These are phyloP conservation scores for Eutrigla gurnardus DNA, from an alignment of 2,797 vertebrate genomes.

Conservation along the genomic window DNA sequence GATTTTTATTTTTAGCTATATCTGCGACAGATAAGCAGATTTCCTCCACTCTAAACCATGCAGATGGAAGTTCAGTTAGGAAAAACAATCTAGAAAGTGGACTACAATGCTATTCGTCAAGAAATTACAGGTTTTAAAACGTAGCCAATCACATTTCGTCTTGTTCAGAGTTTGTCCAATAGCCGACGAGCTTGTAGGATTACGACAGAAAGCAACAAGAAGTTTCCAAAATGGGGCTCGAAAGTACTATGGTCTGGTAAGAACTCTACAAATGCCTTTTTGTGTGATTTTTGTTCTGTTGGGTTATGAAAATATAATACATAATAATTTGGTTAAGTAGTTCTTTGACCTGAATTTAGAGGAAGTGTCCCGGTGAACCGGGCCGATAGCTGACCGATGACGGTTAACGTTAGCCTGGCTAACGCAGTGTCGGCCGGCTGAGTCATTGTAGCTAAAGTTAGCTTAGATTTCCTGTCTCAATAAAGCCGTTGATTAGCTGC, in stretches of 20 bases:
- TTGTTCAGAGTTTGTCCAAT: constrained; percentile 78
- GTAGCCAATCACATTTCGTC: constrained; percentile 66
- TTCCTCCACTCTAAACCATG: too few species aligned
- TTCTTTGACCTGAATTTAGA: neutral
- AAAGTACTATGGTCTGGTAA: constrained; percentile 99
- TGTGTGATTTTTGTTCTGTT: neutral
- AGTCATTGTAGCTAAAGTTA: constrained; percentile 75
- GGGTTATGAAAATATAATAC: rapidly evolving
- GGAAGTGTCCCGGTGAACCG: neutral
- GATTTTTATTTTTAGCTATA: too few species aligned
- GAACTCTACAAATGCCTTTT: constrained; percentile 58
- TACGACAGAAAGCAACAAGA: constrained; percentile 71
- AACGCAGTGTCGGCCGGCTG: constrained; percentile 61
- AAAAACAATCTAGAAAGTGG: too few species aligned
- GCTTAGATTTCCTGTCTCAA: neutral
- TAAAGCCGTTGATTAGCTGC: neutral
- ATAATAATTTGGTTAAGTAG: neutral
- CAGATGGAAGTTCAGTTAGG: too few species aligned
- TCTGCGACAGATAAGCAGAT: too few species aligned
- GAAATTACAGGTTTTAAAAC: neutral
- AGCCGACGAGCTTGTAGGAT: constrained; percentile 50
- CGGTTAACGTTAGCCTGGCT: constrained; percentile 49
- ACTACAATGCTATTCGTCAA: too few species aligned
- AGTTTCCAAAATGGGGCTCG: constrained; percentile 94
- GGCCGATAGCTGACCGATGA: constrained; percentile 7